Conservation (phyloP, 2,888 invertebrate species). For the Sipha maydis region DNA sequence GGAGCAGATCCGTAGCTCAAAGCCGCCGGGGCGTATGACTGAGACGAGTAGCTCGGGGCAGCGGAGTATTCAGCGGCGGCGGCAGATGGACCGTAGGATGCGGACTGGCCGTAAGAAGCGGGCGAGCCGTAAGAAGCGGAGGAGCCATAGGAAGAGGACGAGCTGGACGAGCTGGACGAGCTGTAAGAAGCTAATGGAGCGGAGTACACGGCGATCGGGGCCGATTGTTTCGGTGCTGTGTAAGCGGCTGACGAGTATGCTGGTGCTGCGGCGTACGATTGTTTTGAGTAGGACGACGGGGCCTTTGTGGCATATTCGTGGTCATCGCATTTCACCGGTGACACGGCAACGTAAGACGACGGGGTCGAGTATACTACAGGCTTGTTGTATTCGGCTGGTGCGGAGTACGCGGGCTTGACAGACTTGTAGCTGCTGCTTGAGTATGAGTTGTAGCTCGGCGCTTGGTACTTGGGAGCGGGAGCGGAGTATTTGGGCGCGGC, state of each 20-base stretch:
- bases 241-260: constrained; percentile 19
- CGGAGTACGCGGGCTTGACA: constrained; percentile 51
- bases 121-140: constrained; percentile 43
- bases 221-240: constrained; percentile 10
- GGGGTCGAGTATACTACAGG: constrained; percentile 45
- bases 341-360: constrained; percentile 34
- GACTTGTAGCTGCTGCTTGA: constrained; percentile 56
- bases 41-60: constrained; percentile 48
- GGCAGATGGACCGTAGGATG: constrained; percentile 26
- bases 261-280: constrained; percentile 33
- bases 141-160: constrained; percentile 12
- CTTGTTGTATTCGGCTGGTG: constrained; percentile 18
- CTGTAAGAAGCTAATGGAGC: constrained; percentile 35
- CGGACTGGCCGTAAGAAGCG: constrained; percentile 16
- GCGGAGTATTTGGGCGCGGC: constrained; percentile 44
- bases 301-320: constrained; percentile 54
- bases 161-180: constrained; percentile 20
- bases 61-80: constrained; percentile 35
- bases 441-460: constrained; percentile 50
- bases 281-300: constrained; percentile 32
- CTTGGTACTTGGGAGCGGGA: constrained; percentile 46
- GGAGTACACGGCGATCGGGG: constrained; percentile 54
- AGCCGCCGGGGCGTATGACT: constrained; percentile 39
- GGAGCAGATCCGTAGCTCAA: constrained; percentile 31
- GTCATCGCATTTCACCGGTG: constrained; percentile 23